A percentile compares a stretch with the other conserved stretches of the same genome.
These are phyloP conservation scores for Nomada ferruginata DNA, from an alignment of 2,888 invertebrate genomes.

Conservation along the genomic window DNA sequence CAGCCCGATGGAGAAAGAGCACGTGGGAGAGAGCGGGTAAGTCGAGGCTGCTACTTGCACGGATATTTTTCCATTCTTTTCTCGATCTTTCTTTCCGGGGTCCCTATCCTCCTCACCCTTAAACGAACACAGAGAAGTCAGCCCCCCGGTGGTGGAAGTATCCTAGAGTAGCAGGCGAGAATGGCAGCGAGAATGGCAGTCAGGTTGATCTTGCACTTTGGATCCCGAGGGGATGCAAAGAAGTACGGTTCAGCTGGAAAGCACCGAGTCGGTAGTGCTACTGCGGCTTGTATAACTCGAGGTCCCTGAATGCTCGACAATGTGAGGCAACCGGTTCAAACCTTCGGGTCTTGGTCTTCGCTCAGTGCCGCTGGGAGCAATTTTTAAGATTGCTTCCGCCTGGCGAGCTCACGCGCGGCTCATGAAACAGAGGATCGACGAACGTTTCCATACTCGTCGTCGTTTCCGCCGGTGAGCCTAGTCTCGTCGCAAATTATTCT, in stretches of 20 bases:
- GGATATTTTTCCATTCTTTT: slow-evolving; percentile 65
- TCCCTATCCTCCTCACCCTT: slow-evolving; percentile 60
- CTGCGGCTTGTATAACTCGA: slow-evolving; percentile 60
- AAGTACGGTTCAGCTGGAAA: slow-evolving; percentile 67
- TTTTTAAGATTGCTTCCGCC: slow-evolving; percentile 79
- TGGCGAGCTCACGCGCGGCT: slow-evolving; percentile 46
- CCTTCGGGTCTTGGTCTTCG: slow-evolving; percentile 65
- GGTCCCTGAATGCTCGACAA: slow-evolving; percentile 70
- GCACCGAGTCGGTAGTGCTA: slow-evolving; percentile 56
- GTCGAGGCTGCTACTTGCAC: slow-evolving; percentile 47
- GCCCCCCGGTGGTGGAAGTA: slow-evolving; percentile 48
- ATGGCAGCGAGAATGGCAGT: slow-evolving; percentile 66
- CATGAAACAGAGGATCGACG: slow-evolving; percentile 52
- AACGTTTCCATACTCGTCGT: slow-evolving; percentile 46
- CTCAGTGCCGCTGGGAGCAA: slow-evolving; percentile 70
- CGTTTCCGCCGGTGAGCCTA: slow-evolving; percentile 3
- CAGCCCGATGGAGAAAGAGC: slow-evolving; percentile 15
- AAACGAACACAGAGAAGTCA: slow-evolving; percentile 48
- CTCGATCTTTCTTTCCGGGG: slow-evolving; percentile 53
- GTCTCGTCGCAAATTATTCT: slow-evolving; percentile 21
- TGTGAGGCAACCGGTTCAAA: slow-evolving; percentile 61
- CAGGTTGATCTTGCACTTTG: slow-evolving; percentile 70
- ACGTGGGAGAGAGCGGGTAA: slow-evolving; percentile 10
- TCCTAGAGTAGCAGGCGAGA: slow-evolving; percentile 65
- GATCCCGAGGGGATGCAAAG: slow-evolving; percentile 69